phyloP scores from a whole-genome alignment of 2,113 vertebrate species.

The Panthera uncia region DNA sequence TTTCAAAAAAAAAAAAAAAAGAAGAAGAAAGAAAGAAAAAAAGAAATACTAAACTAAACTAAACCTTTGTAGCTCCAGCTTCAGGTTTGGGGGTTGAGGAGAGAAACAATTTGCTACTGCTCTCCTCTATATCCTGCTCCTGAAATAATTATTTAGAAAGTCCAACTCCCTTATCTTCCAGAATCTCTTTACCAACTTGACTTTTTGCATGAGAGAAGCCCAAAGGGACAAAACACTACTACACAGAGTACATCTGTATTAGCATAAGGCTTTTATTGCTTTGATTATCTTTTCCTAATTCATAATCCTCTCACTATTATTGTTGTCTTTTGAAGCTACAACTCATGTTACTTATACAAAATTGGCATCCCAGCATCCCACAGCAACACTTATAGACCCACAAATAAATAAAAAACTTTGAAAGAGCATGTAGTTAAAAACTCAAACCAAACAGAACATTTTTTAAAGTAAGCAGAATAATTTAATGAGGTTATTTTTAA shows the following conservation, averaged over 20 bases:
- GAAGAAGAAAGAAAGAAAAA: no score
- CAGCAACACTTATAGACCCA: background rate
- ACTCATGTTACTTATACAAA: background rate
- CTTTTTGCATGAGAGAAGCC: background rate
- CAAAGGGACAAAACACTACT: background rate
- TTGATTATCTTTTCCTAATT: background rate
- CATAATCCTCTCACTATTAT: background rate
- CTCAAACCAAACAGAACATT: background rate
- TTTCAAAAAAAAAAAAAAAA: no score
- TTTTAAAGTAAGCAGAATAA: slow-evolving; percentile 35
- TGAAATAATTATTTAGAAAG: background rate
- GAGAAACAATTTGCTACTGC: background rate
- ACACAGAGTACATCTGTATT: background rate
- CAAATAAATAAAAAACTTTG: background rate
- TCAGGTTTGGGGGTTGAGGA: background rate
- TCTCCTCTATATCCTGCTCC: background rate
- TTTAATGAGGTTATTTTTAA: slow-evolving; percentile 14
- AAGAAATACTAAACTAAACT: background rate
- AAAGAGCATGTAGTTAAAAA: background rate
- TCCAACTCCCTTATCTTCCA: background rate
- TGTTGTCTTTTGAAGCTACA: background rate
- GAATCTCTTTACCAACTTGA: background rate
- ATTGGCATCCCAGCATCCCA: background rate
- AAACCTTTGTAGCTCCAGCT: background rate
- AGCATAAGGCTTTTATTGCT: background rate